Evolutionary conservation across 2,113 vertebrate genomes (phyloP).

Genomic region (Campylomormyrus tamandua): DNA sequence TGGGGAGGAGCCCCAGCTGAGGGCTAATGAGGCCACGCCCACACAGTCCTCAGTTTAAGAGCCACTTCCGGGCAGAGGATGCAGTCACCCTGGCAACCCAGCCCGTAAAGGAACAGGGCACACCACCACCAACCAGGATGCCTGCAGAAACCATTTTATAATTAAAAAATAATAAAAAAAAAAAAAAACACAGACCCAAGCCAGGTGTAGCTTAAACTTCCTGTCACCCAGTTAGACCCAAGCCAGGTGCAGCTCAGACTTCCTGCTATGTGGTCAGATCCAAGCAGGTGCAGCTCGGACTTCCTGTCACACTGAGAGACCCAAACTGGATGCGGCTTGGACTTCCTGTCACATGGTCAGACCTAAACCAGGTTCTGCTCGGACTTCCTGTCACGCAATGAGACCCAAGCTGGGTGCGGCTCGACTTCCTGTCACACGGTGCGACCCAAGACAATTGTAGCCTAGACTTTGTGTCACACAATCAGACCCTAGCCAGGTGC

Average conservation of each 20-base stretch:
- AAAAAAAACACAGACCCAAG: not conserved
- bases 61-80: not conserved
- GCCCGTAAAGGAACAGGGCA: not conserved
- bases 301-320: not conserved
- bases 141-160: not conserved
- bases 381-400: not conserved
- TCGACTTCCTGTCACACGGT: too few species aligned
- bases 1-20: conserved; percentile 32
- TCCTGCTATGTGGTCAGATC: not conserved
- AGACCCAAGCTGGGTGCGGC: not conserved
- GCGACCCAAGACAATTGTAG: too few species aligned
- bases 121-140: not conserved
- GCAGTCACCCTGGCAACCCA: not conserved
- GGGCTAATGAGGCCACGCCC: conserved; percentile 32
- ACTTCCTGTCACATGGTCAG: not conserved
- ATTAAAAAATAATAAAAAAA: too few species aligned
- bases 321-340: not conserved
- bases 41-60: conserved; percentile 9
- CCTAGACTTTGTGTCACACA: too few species aligned
- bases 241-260: not conserved
- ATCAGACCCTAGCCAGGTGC: too few species aligned
- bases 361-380: not conserved
- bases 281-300: not conserved
- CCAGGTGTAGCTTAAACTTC: not conserved
- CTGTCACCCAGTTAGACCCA: too few species aligned